Evolutionary conservation across 2,888 invertebrate genomes (phyloP).

Genomic region (Trichogramma evanescens): DNA sequence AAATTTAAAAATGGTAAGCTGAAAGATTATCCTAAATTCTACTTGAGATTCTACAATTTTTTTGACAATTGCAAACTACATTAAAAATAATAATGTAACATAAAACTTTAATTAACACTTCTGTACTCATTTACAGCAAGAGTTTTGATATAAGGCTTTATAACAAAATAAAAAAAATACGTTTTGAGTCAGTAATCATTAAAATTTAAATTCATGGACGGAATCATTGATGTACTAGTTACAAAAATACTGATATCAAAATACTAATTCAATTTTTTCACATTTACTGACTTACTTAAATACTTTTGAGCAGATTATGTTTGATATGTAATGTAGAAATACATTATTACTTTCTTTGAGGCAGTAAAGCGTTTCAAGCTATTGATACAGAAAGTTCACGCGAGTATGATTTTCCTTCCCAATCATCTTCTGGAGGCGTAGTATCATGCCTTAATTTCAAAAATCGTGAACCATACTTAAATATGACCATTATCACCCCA

Average conservation of each 20-base stretch:
- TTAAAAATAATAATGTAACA: too few relatives aligned
- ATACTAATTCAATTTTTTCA: constrained; percentile 1
- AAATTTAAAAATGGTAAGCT: constrained; percentile 3
- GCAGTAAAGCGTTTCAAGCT: constrained; percentile 27
- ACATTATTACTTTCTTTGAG: constrained; percentile 1
- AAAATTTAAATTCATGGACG: constrained; percentile 22
- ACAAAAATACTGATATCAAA: constrained; percentile 7
- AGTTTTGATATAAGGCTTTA: too few relatives aligned
- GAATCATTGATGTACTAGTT: constrained; percentile 20
- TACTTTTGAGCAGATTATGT: not conserved
- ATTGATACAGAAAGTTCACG: constrained; percentile 41
- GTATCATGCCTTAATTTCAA: constrained; percentile 66
- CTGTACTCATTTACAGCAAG: too few relatives aligned
- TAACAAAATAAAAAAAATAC: too few relatives aligned
- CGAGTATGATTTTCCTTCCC: constrained; percentile 60
- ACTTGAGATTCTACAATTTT: constrained; percentile 2
- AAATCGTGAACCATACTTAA: constrained; percentile 67
- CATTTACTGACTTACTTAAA: not conserved
- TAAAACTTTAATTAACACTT: too few relatives aligned
- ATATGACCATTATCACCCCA: constrained; percentile 65
- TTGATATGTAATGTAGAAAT: not conserved
- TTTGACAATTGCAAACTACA: not conserved
- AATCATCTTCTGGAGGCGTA: constrained; percentile 58
- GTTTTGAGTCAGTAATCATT: not conserved
- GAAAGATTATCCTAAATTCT: not conserved